Evolutionary conservation across 1,140 invertebrate species (phyloP).

Genomic region (Microplitis mediator): DNA sequence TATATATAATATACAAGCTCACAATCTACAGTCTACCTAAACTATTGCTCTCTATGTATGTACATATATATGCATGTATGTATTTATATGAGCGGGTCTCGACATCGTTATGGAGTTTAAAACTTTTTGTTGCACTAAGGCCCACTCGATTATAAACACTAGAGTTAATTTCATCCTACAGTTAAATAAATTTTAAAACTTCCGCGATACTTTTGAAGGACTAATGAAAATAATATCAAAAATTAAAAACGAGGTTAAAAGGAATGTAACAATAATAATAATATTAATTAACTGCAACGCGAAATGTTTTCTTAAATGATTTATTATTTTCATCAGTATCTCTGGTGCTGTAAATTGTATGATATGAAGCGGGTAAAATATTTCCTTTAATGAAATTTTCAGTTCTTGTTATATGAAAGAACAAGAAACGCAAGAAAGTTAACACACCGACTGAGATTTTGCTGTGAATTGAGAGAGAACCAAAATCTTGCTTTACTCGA

Average conservation of each 20-base stretch:
- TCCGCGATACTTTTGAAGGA: not conserved
- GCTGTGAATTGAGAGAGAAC: not conserved
- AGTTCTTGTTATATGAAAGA: not conserved
- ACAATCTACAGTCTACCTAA: not conserved
- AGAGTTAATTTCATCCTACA: not conserved
- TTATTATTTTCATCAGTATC: too few relatives aligned
- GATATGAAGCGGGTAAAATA: not conserved
- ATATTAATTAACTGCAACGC: not conserved
- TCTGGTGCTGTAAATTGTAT: too few relatives aligned
- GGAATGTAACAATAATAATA: too few relatives aligned
- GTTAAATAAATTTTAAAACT: not conserved
- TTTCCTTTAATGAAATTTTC: not conserved
- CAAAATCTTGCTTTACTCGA: not conserved
- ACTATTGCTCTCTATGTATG: not conserved
- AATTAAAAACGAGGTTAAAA: too few relatives aligned
- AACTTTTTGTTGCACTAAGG: not conserved
- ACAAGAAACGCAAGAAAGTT: too few relatives aligned
- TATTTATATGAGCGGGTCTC: not conserved
- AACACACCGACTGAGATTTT: too few relatives aligned
- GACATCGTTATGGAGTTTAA: not conserved
- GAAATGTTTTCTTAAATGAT: too few relatives aligned
- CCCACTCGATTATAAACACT: not conserved
- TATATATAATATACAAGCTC: not conserved
- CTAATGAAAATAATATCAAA: too few relatives aligned
- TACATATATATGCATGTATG: not conserved